Evolutionary conservation across 2,113 vertebrate species (phyloP).

Genomic region (Hemiscyllium ocellatum): DNA sequence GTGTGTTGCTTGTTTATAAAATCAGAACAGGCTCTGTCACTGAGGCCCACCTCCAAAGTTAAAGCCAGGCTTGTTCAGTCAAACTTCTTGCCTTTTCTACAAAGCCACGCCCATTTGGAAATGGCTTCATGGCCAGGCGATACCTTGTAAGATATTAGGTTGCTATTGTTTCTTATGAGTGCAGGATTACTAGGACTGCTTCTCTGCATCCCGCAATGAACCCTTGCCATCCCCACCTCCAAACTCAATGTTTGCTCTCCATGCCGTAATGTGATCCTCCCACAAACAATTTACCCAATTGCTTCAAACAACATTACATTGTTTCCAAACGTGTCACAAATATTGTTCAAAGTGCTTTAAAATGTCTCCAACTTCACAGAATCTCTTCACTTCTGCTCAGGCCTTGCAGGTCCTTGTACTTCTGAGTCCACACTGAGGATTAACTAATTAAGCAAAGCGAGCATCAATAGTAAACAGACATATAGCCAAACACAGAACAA

Average conservation of each 20-base stretch:
- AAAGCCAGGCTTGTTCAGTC: neutral
- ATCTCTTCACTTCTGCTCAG: too few relatives aligned
- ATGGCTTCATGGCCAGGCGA: neutral
- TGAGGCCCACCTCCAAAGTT: neutral
- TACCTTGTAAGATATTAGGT: neutral
- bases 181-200: neutral
- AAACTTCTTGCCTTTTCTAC: neutral
- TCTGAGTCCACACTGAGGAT: too few relatives aligned
- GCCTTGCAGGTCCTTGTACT: too few relatives aligned
- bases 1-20: neutral
- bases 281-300: neutral
- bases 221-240: neutral
- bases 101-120: neutral
- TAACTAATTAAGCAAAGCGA: too few relatives aligned
- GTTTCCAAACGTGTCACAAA: too few relatives aligned
- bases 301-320: neutral
- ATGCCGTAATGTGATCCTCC: neutral
- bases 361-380: too few relatives aligned
- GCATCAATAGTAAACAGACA: too few relatives aligned
- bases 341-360: too few relatives aligned
- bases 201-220: neutral
- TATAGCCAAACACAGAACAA: too few relatives aligned
- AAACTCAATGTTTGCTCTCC: neutral
- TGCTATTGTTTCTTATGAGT: neutral
- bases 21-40: neutral